A percentile compares a stretch with the other conserved stretches of the same genome.
phyloP scores from a whole-genome alignment of 2,888 invertebrate genomes.

The Pristionchus fissidentatus region DNA sequence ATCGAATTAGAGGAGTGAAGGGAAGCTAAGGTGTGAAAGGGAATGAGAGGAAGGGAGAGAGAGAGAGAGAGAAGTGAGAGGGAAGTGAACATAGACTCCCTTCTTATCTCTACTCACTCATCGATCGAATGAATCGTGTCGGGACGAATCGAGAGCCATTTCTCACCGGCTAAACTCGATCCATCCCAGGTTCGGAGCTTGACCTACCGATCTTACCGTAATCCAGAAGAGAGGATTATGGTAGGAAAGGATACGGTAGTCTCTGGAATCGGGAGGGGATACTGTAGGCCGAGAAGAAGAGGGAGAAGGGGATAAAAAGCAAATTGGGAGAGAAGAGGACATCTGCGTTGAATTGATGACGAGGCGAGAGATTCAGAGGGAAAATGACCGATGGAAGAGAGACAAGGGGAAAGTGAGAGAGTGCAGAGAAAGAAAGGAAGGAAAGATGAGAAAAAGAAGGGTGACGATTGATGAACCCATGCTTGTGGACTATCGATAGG shows the following conservation, averaged over 20 bases:
- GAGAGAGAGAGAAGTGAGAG: neutral
- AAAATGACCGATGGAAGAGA: constrained; percentile 34
- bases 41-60: constrained; percentile 16
- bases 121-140: constrained; percentile 34
- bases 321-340: constrained; percentile 16
- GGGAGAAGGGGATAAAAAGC: neutral
- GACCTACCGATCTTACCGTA: too few species aligned
- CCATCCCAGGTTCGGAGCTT: neutral
- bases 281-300: constrained; percentile 21
- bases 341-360: constrained; percentile 28
- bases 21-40: constrained; percentile 29
- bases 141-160: constrained; percentile 1
- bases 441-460: neutral
- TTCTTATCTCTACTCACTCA: constrained; percentile 42
- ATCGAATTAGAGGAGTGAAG: constrained; percentile 30
- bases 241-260: constrained; percentile 21
- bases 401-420: constrained; percentile 15
- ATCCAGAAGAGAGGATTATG: neutral
- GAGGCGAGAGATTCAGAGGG: too few species aligned
- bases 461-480: constrained; percentile 38
- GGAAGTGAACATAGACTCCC: constrained; percentile 39
- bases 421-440: neutral
- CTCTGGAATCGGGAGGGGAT: too few species aligned
- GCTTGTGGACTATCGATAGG: constrained; percentile 37
- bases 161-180: constrained; percentile 14